Conservation (phyloP, 2,797 vertebrate genomes). For the Sebastes ruberrimus region DNA sequence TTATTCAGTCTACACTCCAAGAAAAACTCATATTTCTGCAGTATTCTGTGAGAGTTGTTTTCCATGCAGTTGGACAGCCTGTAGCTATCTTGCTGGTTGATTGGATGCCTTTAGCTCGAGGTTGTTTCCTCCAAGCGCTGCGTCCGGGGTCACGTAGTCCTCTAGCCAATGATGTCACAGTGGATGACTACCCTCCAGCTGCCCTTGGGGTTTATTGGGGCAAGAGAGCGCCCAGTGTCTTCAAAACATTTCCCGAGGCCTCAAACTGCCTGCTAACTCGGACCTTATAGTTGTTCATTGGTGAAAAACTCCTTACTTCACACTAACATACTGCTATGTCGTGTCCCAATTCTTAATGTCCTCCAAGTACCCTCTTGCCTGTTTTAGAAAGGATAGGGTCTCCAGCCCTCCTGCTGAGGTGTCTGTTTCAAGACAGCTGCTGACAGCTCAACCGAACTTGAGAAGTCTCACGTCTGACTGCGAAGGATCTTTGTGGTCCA, state of each 20-base stretch:
- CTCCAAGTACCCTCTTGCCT: constrained; percentile 69
- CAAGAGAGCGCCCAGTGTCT: constrained; percentile 40
- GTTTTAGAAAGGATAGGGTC: constrained; percentile 75
- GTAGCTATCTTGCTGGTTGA: constrained; percentile 49
- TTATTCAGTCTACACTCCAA: background rate
- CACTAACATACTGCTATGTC: background rate
- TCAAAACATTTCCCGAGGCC: constrained; percentile 5
- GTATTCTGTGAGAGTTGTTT: constrained; percentile 4
- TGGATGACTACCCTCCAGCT: constrained; percentile 53
- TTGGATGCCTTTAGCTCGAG: constrained; percentile 33
- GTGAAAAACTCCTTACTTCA: background rate
- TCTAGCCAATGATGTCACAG: constrained; percentile 55
- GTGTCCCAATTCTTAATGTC: constrained; percentile 49
- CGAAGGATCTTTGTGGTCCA: constrained; percentile 62
- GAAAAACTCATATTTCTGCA: constrained; percentile 3
- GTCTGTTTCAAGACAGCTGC: constrained; percentile 83
- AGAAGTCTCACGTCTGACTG: constrained; percentile 70
- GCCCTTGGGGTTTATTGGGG: constrained; percentile 35
- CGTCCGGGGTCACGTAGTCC: constrained; percentile 39
- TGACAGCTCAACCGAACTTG: constrained; percentile 79
- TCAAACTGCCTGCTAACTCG: constrained; percentile 1
- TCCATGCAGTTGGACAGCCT: constrained; percentile 44
- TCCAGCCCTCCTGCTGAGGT: constrained; percentile 64
- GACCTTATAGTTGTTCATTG: background rate
- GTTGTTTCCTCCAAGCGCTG: constrained; percentile 42